Evolutionary conservation across 2,113 vertebrate species (phyloP).

Genomic region (Agapornis roseicollis): DNA sequence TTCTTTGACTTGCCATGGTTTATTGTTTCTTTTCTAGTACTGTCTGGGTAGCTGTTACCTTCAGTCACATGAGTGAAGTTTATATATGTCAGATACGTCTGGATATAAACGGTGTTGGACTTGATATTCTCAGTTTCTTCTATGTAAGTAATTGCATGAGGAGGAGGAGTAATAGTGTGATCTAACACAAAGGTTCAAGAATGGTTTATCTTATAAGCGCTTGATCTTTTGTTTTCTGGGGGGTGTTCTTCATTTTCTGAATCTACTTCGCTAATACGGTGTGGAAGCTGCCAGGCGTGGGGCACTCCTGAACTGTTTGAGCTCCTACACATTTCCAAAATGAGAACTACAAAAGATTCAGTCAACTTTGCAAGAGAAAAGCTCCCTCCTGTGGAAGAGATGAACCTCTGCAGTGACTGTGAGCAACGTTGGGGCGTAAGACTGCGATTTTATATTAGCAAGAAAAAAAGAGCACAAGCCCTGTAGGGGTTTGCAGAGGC

Average conservation of each 20-base stretch:
- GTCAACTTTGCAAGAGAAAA: background rate
- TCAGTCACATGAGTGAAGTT: background rate
- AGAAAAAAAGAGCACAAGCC: background rate
- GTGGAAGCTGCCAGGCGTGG: background rate
- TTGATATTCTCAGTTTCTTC: background rate
- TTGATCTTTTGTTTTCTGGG: background rate
- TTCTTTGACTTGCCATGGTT: background rate
- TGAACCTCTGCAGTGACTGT: background rate
- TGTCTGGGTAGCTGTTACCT: background rate
- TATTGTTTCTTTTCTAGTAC: background rate
- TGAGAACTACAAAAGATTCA: background rate
- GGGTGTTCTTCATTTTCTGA: background rate
- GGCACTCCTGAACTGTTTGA: background rate
- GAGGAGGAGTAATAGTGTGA: background rate
- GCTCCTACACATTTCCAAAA: conserved; percentile 42
- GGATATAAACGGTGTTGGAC: background rate
- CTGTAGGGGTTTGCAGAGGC: background rate
- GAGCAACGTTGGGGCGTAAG: background rate
- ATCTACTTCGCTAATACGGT: background rate
- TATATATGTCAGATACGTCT: background rate
- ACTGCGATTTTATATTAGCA: background rate
- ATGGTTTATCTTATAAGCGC: background rate
- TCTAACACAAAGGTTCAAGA: background rate
- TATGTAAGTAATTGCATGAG: background rate
- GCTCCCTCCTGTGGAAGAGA: conserved; percentile 54